These are phyloP conservation scores for Agrotis ipsilon DNA, from an alignment of 2,888 invertebrate genomes.

Conservation along the genomic window DNA sequence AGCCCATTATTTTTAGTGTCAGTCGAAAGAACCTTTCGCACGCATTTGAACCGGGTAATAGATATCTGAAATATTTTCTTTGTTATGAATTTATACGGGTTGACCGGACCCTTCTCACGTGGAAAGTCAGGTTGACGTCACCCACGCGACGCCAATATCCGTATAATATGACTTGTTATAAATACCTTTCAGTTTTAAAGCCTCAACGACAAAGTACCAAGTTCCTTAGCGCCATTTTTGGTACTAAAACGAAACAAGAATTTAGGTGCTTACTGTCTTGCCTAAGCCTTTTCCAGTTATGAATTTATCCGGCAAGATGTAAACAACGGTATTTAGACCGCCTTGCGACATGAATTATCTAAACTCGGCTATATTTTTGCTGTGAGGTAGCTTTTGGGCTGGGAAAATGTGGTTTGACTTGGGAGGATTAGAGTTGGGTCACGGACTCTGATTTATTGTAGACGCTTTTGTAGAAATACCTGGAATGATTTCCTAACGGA, in stretches of 20 bases:
- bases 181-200: constrained; percentile 11
- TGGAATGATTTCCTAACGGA: background rate
- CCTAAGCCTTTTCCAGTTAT: constrained; percentile 29
- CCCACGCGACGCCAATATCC: constrained; percentile 26
- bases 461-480: background rate
- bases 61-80: constrained; percentile 68
- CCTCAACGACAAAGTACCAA: constrained; percentile 10
- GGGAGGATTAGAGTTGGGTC: constrained; percentile 32
- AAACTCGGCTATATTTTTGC: constrained; percentile 37
- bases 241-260: constrained; percentile 15
- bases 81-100: constrained; percentile 68
- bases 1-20: constrained; percentile 35
- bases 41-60: constrained; percentile 61
- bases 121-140: constrained; percentile 68
- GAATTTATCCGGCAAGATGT: constrained; percentile 41
- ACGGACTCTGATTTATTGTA: constrained; percentile 29
- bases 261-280: constrained; percentile 23
- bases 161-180: constrained; percentile 46
- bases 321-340: constrained; percentile 42
- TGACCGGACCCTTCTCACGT: constrained; percentile 72
- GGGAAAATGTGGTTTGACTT: constrained; percentile 44
- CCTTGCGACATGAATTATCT: constrained; percentile 47
- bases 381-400: constrained; percentile 23
- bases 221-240: constrained; percentile 19
- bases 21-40: constrained; percentile 44